Evolutionary conservation across 92 coral and sea anemone genomes (phyloP).

Genomic region (Phenganax stokvisi): DNA sequence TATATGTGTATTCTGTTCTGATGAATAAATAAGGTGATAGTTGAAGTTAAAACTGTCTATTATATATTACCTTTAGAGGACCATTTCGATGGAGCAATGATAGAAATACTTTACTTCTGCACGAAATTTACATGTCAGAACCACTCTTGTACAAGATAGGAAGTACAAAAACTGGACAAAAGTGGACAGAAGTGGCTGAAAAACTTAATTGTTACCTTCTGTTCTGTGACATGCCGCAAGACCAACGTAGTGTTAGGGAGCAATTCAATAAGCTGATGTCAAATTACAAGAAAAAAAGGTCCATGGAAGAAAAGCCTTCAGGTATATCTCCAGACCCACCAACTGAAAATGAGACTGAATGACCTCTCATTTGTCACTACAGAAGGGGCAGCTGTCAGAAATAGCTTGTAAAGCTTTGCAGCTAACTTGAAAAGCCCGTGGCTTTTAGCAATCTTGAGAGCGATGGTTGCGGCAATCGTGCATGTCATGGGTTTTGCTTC

Average conservation of each 20-base stretch:
- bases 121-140: constrained; percentile 44
- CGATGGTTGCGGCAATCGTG: constrained; percentile 13
- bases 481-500: constrained; percentile 14
- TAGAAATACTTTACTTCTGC: constrained; percentile 48
- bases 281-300: constrained; percentile 56
- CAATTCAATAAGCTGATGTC: constrained; percentile 58
- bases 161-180: constrained; percentile 59
- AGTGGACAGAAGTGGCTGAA: constrained; percentile 53
- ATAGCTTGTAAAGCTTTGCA: constrained; percentile 18
- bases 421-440: constrained; percentile 28
- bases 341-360: constrained; percentile 40
- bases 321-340: constrained; percentile 64
- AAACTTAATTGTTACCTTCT: constrained; percentile 47
- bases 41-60: too few species aligned
- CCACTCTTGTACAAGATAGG: constrained; percentile 62
- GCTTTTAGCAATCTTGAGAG: constrained; percentile 11
- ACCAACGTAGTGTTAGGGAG: constrained; percentile 61
- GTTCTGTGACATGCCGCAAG: constrained; percentile 49
- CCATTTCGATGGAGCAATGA: constrained; percentile 57
- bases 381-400: constrained; percentile 16
- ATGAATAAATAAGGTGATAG: too few species aligned
- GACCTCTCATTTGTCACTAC: background rate
- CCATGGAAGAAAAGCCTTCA: constrained; percentile 49
- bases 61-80: constrained; percentile 29
- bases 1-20: too few species aligned